Percentiles rank a stretch among this genome's conserved stretches.
phyloP scores from a whole-genome alignment of 2,797 vertebrate species.

The Molossus molossus region DNA sequence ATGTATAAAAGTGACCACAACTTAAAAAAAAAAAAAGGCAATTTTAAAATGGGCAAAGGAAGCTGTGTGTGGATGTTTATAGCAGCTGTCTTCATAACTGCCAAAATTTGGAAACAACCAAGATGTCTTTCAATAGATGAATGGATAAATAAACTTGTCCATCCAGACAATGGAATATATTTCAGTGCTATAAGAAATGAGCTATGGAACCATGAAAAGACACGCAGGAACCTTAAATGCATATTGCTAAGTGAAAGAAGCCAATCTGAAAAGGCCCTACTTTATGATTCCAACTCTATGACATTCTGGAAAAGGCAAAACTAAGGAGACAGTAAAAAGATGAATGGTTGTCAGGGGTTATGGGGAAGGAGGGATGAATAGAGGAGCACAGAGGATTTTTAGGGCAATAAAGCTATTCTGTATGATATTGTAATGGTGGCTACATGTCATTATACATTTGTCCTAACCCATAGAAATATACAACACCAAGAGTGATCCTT shows the following conservation, averaged over 20 bases:
- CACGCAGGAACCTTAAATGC: neutral
- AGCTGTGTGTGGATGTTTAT: neutral
- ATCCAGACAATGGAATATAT: neutral
- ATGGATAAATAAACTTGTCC: neutral
- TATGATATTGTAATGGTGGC: too few relatives aligned
- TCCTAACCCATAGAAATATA: neutral
- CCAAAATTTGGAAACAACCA: conserved; percentile 27
- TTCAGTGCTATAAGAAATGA: neutral
- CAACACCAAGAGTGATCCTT: neutral
- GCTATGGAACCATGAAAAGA: neutral
- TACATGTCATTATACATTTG: neutral
- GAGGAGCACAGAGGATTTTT: neutral
- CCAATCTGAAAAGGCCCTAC: neutral
- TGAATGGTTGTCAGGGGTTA: neutral
- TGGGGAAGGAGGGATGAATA: neutral
- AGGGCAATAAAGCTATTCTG: neutral
- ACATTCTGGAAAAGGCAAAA: neutral
- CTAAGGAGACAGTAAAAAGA: neutral
- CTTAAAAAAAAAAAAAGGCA: conserved; percentile 44
- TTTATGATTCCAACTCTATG: neutral
- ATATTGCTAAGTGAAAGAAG: neutral
- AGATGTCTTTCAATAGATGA: conserved; percentile 21
- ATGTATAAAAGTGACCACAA: neutral
- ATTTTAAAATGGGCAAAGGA: conserved; percentile 13
- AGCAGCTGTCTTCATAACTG: conserved; percentile 25